Conservation (phyloP, 2,113 vertebrate species). For the Amblyornis subalaris region DNA sequence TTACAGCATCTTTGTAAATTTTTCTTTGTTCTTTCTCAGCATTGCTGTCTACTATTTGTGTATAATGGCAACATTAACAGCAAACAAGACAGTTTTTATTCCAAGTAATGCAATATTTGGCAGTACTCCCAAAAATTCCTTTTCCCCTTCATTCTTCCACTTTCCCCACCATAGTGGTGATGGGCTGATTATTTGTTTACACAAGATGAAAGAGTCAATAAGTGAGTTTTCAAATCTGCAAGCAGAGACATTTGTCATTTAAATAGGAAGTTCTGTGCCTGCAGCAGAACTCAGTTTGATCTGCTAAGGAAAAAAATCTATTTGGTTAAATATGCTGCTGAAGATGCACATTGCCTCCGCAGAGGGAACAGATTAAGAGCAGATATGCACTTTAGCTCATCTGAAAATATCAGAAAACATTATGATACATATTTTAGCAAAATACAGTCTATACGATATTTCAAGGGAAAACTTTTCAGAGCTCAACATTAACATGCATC, state of each 20-base stretch:
- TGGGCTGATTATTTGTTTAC: slow-evolving; percentile 64
- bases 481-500: not conserved
- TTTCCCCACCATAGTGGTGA: slow-evolving; percentile 4
- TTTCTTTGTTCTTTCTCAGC: slow-evolving; percentile 34
- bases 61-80: slow-evolving; percentile 40
- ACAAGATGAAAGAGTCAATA: slow-evolving; percentile 65
- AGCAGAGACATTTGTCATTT: slow-evolving; percentile 71
- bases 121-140: slow-evolving; percentile 42
- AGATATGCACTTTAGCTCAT: slow-evolving; percentile 47
- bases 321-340: slow-evolving; percentile 74
- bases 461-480: not conserved
- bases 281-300: slow-evolving; percentile 68
- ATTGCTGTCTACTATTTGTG: not conserved
- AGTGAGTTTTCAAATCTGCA: slow-evolving; percentile 53
- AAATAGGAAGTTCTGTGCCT: slow-evolving; percentile 69
- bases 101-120: slow-evolving; percentile 52
- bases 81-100: slow-evolving; percentile 43
- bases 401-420: slow-evolving; percentile 63
- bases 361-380: slow-evolving; percentile 64
- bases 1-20: slow-evolving; percentile 6
- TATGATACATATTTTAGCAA: slow-evolving; percentile 45
- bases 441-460: not conserved
- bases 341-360: slow-evolving; percentile 62
- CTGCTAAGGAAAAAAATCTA: slow-evolving; percentile 60
- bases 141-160: slow-evolving; percentile 5